Evolutionary conservation across 37 sponge, comb jelly and placozoan genomes (phyloP).

Genomic region (Hexactinellida sp.): DNA sequence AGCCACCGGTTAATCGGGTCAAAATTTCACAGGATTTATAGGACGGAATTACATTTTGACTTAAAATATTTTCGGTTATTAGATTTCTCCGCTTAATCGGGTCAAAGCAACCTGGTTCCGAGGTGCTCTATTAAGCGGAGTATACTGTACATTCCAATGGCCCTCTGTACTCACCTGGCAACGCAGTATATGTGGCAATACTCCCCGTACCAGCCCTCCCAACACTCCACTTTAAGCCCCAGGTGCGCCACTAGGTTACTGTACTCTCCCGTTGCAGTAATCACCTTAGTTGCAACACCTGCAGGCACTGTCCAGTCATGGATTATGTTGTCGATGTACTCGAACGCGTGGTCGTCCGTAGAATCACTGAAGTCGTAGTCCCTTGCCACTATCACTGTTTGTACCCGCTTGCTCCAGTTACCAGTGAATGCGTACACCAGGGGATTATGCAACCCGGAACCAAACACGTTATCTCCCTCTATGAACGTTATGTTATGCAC

Average conservation of each 20-base stretch:
- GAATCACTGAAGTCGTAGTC: neutral
- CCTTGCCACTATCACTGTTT: neutral
- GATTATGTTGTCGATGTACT: neutral
- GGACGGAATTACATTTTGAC: no score
- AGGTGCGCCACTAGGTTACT: neutral
- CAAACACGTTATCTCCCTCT: neutral
- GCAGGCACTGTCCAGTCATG: neutral
- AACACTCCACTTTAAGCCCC: neutral
- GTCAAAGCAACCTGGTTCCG: no score
- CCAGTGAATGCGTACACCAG: neutral
- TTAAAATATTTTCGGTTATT: no score
- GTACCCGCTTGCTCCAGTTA: neutral
- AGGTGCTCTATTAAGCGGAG: no score
- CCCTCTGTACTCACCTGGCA: neutral
- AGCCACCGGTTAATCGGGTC: no score
- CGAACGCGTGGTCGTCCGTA: neutral
- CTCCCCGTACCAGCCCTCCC: conserved; percentile 14
- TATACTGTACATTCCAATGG: neutral
- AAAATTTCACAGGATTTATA: no score
- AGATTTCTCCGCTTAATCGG: no score
- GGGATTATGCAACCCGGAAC: neutral
- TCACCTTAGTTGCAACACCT: neutral
- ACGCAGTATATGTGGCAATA: neutral
- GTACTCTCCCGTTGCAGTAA: neutral
- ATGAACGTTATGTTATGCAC: neutral